Evolutionary conservation across 2,113 vertebrate species (phyloP).

Genomic region (Zingel zingel): DNA sequence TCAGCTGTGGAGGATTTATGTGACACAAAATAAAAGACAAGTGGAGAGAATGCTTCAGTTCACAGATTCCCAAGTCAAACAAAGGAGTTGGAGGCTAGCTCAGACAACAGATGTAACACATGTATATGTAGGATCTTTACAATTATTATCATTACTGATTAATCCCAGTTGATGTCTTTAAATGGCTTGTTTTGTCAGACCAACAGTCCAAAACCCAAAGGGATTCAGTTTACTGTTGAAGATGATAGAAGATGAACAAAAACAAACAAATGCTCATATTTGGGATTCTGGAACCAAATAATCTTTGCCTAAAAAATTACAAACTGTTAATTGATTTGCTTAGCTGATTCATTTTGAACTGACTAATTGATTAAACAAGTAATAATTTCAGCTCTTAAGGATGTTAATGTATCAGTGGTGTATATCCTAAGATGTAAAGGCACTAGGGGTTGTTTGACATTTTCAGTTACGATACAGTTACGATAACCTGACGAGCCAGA

Average conservation of each 20-base stretch:
- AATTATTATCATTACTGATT: neutral
- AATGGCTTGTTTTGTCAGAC: neutral
- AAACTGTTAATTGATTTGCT: neutral
- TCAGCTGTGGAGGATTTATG: neutral
- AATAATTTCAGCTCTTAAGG: neutral
- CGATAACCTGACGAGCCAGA: too few relatives aligned
- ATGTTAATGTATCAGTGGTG: too few relatives aligned
- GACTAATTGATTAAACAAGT: neutral
- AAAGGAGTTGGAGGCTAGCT: neutral
- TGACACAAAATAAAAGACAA: neutral
- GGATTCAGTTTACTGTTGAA: neutral
- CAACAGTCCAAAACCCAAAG: neutral
- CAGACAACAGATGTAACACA: neutral
- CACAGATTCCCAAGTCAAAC: neutral
- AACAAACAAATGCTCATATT: neutral
- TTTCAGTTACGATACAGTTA: too few relatives aligned
- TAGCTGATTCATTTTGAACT: too few relatives aligned
- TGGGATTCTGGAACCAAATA: neutral
- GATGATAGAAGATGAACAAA: neutral
- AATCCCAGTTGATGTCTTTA: neutral
- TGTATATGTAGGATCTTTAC: neutral
- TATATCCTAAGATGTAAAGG: neutral
- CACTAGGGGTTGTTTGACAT: neutral
- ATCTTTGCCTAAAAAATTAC: neutral
- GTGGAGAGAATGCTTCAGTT: neutral